Conservation (phyloP, 2,797 vertebrate species). For the Sebastes nivosus region DNA sequence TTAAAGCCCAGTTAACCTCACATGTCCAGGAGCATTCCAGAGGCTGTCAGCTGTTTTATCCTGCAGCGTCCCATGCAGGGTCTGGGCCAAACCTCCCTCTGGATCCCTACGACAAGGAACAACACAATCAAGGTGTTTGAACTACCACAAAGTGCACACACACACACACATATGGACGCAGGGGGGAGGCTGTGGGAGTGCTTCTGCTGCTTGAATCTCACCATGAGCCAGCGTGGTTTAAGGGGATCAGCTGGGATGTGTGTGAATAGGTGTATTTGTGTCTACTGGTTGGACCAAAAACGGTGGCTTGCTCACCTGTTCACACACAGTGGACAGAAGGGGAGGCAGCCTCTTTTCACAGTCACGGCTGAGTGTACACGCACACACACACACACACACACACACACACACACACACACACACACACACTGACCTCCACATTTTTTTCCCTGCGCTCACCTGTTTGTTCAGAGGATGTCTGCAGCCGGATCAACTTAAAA, state of each 20-base stretch:
- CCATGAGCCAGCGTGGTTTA: conserved; percentile 22
- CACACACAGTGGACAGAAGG: conserved; percentile 68
- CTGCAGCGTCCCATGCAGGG: conserved; percentile 44
- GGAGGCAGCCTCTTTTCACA: conserved; percentile 53
- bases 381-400: conserved; percentile 38
- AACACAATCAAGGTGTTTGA: conserved; percentile 70
- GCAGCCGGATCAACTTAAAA: conserved; percentile 72
- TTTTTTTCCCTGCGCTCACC: conserved; percentile 58
- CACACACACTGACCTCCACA: conserved; percentile 36
- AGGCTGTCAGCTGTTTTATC: conserved; percentile 65
- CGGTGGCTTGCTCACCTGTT: conserved; percentile 77
- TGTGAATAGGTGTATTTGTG: conserved; percentile 59
- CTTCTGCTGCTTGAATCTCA: conserved; percentile 34
- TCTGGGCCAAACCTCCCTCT: conserved; percentile 41
- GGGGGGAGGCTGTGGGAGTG: conserved; percentile 24
- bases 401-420: conserved; percentile 28
- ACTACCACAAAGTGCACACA: conserved; percentile 43
- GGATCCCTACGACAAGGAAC: conserved; percentile 45
- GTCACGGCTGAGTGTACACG: conserved; percentile 48
- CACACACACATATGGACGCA: not conserved
- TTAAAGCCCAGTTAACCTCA: conserved; percentile 73
- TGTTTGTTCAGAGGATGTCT: conserved; percentile 77
- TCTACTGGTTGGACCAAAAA: conserved; percentile 41
- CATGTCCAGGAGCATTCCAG: conserved; percentile 57
- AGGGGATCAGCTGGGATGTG: conserved; percentile 54